phyloP scores from a whole-genome alignment of 2,113 vertebrate genomes.

The Lanius ludovicianus region DNA sequence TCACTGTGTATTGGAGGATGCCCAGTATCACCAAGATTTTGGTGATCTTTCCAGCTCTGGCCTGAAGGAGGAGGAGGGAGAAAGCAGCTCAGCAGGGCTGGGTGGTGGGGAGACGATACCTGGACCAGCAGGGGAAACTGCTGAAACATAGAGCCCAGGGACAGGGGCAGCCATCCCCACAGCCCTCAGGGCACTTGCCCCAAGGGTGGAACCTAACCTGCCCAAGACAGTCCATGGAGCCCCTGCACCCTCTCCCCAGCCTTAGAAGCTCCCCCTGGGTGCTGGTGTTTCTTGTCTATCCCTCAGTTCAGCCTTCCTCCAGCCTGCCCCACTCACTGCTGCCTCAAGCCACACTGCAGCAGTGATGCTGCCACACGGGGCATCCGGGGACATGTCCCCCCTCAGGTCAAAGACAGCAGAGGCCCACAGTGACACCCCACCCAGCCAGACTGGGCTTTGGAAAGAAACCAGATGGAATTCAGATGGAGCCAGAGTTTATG shows the following conservation, averaged over 20 bases:
- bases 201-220: background rate
- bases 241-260: background rate
- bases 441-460: background rate
- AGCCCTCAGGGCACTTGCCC: background rate
- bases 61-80: background rate
- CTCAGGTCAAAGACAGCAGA: background rate
- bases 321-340: background rate
- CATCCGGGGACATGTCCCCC: background rate
- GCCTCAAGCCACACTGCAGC: background rate
- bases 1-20: background rate
- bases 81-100: background rate
- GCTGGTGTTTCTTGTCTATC: background rate
- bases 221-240: background rate
- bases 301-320: background rate
- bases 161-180: background rate
- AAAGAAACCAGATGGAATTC: background rate
- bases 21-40: background rate
- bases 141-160: background rate
- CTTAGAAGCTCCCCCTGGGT: background rate
- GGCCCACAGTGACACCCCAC: rapidly evolving
- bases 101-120: rapidly evolving
- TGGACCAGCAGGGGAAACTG: background rate
- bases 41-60: background rate
- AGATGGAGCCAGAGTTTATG: background rate
- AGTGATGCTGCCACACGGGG: background rate